Conservation (phyloP, 2,113 vertebrate genomes). For the Lycaon pictus region DNA sequence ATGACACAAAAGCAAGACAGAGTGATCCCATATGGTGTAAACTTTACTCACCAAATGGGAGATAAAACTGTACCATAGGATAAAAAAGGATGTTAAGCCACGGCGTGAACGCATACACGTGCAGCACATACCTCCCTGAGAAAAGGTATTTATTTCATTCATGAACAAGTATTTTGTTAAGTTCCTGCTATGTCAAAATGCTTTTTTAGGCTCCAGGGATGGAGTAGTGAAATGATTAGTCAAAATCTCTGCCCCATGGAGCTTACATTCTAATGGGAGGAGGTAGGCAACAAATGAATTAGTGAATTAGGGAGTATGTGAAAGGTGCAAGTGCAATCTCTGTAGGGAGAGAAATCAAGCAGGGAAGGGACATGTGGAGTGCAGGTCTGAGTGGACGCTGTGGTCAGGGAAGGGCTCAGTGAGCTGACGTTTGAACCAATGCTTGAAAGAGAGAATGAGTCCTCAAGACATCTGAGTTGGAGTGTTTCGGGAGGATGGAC, state of each 20-base stretch:
- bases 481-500: neutral
- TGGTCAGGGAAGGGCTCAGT: neutral
- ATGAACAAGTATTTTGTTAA: neutral
- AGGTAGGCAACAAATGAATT: neutral
- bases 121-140: neutral
- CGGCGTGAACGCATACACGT: neutral
- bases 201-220: neutral
- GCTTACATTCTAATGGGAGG: neutral
- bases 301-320: neutral
- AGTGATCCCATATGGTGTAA: neutral
- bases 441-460: neutral
- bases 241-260: neutral
- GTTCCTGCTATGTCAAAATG: neutral
- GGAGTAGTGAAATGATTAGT: neutral
- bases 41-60: neutral
- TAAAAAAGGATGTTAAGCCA: neutral
- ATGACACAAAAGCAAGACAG: slow-evolving; percentile 42
- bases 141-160: neutral
- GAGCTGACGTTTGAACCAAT: neutral
- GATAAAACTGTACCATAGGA: neutral
- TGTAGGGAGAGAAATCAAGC: neutral
- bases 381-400: neutral
- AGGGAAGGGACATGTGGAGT: neutral
- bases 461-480: neutral
- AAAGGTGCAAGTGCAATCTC: neutral